Evolutionary conservation across 2,113 vertebrate genomes (phyloP).

Genomic region (Brachionichthys hirsutus): DNA sequence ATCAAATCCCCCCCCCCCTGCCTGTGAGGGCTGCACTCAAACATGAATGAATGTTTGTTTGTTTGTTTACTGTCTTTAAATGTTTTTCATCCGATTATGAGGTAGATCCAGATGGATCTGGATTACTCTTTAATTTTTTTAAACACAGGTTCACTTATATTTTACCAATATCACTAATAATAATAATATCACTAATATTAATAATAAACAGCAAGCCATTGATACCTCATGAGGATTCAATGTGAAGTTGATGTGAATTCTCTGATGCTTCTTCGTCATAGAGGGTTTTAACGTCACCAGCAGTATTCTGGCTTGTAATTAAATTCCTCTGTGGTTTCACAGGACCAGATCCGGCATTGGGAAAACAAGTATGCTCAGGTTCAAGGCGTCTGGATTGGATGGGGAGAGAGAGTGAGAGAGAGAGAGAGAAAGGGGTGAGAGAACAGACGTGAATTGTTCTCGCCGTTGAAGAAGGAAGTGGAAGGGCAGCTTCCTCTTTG

Average conservation of each 20-base stretch:
- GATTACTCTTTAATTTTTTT: no score
- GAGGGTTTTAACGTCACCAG: slow-evolving; percentile 7
- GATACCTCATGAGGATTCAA: no score
- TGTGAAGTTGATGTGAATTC: no score
- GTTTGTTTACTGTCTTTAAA: no score
- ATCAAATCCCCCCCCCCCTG: slow-evolving; percentile 35
- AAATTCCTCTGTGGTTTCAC: background rate
- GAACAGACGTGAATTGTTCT: slow-evolving; percentile 66
- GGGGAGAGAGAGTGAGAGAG: background rate
- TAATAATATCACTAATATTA: no score
- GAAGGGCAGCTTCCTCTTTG: slow-evolving; percentile 70
- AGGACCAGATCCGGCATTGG: background rate
- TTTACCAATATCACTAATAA: no score
- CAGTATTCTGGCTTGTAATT: slow-evolving; percentile 1
- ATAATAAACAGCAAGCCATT: no score
- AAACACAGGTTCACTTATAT: no score
- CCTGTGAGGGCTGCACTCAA: no score
- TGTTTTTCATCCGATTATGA: no score
- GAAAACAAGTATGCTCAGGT: slow-evolving; percentile 6
- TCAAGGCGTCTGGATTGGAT: slow-evolving; percentile 9
- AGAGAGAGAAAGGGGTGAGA: slow-evolving; percentile 42
- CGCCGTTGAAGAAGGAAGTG: slow-evolving; percentile 66
- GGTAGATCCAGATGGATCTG: no score
- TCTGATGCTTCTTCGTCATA: background rate
- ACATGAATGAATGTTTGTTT: no score